Percentiles rank a stretch among this genome's conserved stretches.
These are phyloP conservation scores for Lysandra bellargus DNA, from an alignment of 2,888 invertebrate species.

Conservation along the genomic window DNA sequence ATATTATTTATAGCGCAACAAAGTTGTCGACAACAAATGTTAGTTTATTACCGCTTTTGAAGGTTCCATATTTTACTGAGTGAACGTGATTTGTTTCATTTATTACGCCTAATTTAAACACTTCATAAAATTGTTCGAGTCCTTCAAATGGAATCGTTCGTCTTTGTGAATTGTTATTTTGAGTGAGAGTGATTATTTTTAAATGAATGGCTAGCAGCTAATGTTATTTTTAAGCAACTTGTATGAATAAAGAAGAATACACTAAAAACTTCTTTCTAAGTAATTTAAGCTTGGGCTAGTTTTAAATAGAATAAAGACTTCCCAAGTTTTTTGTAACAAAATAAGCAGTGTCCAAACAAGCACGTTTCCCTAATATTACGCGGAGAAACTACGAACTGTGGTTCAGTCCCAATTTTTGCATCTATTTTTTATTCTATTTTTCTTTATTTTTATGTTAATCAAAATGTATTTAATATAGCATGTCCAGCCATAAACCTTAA, in stretches of 20 bases:
- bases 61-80: slow-evolving; percentile 10
- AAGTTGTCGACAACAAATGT: slow-evolving; percentile 16
- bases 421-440: too few relatives aligned
- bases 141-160: background rate
- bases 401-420: too few relatives aligned
- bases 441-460: too few relatives aligned
- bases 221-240: too few relatives aligned
- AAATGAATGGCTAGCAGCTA: too few relatives aligned
- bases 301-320: background rate
- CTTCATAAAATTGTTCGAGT: background rate
- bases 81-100: slow-evolving; percentile 9
- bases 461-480: too few relatives aligned
- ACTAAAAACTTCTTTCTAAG: too few relatives aligned
- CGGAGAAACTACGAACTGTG: background rate
- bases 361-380: background rate
- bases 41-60: slow-evolving; percentile 8
- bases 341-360: background rate
- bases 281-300: background rate
- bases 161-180: background rate
- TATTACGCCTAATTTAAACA: background rate
- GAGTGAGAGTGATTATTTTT: too few relatives aligned
- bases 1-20: slow-evolving; percentile 10
- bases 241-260: too few relatives aligned
- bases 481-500: too few relatives aligned
- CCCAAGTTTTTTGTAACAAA: background rate